Evolutionary conservation across 2,888 invertebrate species (phyloP).

Genomic region (Lasioglossum lativentre): DNA sequence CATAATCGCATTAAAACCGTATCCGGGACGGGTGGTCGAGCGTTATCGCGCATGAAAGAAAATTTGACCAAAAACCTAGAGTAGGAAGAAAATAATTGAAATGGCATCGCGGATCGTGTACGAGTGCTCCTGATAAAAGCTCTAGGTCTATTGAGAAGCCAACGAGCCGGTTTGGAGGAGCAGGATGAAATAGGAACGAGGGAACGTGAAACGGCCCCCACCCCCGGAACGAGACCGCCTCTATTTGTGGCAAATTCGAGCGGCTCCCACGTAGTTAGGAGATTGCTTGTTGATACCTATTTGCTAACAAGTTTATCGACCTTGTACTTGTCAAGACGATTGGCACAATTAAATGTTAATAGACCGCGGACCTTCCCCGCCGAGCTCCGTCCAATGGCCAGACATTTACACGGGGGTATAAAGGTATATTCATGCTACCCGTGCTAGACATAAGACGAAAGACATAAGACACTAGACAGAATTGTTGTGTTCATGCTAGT

Average conservation of each 20-base stretch:
- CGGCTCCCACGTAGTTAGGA: background rate
- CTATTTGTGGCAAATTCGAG: constrained; percentile 18
- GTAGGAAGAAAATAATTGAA: constrained; percentile 36
- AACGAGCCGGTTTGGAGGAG: constrained; percentile 10
- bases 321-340: constrained; percentile 22
- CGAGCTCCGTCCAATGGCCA: background rate
- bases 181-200: constrained; percentile 12
- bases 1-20: constrained; percentile 29
- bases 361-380: background rate
- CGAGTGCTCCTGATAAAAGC: background rate
- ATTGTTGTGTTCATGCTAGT: no score
- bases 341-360: constrained; percentile 38
- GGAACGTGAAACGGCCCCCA: background rate
- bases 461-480: no score
- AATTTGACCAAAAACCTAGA: constrained; percentile 6
- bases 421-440: no score
- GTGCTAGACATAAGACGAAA: no score
- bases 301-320: constrained; percentile 46
- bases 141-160: constrained; percentile 16
- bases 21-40: constrained; percentile 8
- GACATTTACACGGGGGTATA: background rate
- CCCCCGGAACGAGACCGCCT: constrained; percentile 15
- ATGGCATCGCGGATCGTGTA: constrained; percentile 21
- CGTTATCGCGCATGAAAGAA: constrained; percentile 25
- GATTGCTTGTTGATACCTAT: constrained; percentile 43